phyloP scores from a whole-genome alignment of 1,140 invertebrate genomes.

The Ips nitidus region DNA sequence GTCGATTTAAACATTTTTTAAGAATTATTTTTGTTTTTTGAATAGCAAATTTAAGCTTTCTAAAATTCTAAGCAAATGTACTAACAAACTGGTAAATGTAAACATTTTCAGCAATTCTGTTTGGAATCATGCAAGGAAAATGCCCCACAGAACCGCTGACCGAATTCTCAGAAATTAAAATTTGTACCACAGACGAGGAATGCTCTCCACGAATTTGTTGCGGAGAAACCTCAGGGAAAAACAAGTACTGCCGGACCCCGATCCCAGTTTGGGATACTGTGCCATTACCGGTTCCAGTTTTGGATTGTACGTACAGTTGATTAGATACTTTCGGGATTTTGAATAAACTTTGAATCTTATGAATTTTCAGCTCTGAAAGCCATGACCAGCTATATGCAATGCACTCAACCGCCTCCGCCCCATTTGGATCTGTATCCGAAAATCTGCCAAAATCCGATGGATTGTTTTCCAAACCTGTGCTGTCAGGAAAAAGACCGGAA shows the following conservation, averaged over 20 bases:
- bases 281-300: conserved; percentile 55
- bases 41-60: too few species aligned
- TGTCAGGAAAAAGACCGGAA: conserved; percentile 68
- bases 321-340: conserved; percentile 31
- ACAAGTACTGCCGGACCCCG: conserved; percentile 68
- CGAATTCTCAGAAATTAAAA: conserved; percentile 65
- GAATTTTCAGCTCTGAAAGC: conserved; percentile 57
- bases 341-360: neutral
- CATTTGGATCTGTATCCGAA: conserved; percentile 67
- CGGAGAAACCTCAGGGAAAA: conserved; percentile 56
- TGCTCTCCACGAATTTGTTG: conserved; percentile 71
- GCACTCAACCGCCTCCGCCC: conserved; percentile 65
- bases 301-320: conserved; percentile 50
- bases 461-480: conserved; percentile 75
- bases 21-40: too few species aligned
- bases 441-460: conserved; percentile 64
- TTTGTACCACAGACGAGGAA: conserved; percentile 64
- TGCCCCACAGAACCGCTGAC: conserved; percentile 65
- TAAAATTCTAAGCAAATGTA: too few species aligned
- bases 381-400: conserved; percentile 68
- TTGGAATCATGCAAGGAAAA: conserved; percentile 64
- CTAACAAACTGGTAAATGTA: too few species aligned
- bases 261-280: conserved; percentile 62
- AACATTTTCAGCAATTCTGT: conserved; percentile 56
- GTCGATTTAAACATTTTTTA: too few species aligned